phyloP scores from a whole-genome alignment of 2,797 vertebrate genomes.

The Sus cebifrons region DNA sequence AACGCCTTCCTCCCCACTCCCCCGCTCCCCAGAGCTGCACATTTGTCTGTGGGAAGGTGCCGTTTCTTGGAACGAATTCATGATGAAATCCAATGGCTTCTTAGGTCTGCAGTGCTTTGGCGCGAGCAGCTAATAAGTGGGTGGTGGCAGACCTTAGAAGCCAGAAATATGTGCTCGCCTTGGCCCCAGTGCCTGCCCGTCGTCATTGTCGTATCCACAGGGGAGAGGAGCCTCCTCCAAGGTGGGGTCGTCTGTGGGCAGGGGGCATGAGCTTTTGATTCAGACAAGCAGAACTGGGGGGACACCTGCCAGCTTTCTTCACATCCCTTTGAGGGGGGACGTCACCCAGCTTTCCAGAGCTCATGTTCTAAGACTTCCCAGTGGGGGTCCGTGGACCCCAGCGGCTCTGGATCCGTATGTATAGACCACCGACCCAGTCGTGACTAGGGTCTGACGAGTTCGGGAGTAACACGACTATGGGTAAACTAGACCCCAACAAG shows the following conservation, averaged over 20 bases:
- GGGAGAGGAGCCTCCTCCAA: accelerated
- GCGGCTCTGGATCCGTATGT: accelerated
- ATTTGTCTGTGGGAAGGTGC: conserved; percentile 21
- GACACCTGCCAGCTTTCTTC: not conserved
- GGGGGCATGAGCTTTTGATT: not conserved
- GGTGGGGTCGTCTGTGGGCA: not conserved
- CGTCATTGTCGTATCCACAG: accelerated
- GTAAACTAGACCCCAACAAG: too few species aligned
- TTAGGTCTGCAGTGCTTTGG: conserved; percentile 18
- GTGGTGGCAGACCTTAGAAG: not conserved
- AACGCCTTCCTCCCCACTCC: accelerated
- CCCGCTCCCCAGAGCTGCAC: not conserved
- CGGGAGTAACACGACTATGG: too few species aligned
- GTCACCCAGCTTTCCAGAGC: not conserved
- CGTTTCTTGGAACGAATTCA: conserved; percentile 31
- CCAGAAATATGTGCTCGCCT: not conserved
- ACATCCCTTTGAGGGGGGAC: too few species aligned
- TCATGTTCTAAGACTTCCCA: accelerated
- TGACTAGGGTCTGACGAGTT: too few species aligned
- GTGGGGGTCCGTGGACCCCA: not conserved
- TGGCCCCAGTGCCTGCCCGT: accelerated
- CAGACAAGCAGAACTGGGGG: not conserved
- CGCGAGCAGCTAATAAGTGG: not conserved
- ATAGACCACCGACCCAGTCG: not conserved
- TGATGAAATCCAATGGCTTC: conserved; percentile 4